Evolutionary conservation across 92 coral and sea anemone genomes (phyloP).

Genomic region (Zoanthus gigantus): DNA sequence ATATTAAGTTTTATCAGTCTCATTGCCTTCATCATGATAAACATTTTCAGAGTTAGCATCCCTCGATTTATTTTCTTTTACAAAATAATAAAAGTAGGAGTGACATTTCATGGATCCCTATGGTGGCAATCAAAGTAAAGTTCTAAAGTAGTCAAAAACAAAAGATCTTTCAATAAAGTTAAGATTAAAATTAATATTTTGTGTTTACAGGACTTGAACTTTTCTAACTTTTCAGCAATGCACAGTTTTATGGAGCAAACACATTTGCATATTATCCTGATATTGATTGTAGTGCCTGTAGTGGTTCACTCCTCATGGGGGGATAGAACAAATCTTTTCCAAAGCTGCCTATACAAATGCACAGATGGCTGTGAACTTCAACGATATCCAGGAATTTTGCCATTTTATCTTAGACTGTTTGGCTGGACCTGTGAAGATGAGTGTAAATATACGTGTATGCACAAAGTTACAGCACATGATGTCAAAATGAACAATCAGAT

Average conservation of each 20-base stretch:
- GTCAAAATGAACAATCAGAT: constrained; percentile 53
- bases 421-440: constrained; percentile 93
- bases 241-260: not conserved
- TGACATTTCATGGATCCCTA: no score
- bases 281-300: constrained; percentile 3
- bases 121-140: no score
- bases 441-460: constrained; percentile 97
- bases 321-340: constrained; percentile 68
- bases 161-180: no score
- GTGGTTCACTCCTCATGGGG: constrained; percentile 75
- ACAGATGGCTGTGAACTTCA: constrained; percentile 58
- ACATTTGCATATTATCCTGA: not conserved
- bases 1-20: no score
- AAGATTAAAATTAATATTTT: not conserved
- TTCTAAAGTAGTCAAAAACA: no score
- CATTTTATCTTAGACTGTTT: constrained; percentile 74
- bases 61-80: no score
- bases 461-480: constrained; percentile 71
- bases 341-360: constrained; percentile 67
- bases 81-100: no score
- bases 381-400: constrained; percentile 82
- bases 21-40: no score
- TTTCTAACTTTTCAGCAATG: not conserved
- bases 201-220: not conserved
- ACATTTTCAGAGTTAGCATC: no score